Percentiles rank a stretch among this genome's conserved stretches.
Conservation (phyloP, 1,140 invertebrate genomes). For the Aricia agestis region DNA sequence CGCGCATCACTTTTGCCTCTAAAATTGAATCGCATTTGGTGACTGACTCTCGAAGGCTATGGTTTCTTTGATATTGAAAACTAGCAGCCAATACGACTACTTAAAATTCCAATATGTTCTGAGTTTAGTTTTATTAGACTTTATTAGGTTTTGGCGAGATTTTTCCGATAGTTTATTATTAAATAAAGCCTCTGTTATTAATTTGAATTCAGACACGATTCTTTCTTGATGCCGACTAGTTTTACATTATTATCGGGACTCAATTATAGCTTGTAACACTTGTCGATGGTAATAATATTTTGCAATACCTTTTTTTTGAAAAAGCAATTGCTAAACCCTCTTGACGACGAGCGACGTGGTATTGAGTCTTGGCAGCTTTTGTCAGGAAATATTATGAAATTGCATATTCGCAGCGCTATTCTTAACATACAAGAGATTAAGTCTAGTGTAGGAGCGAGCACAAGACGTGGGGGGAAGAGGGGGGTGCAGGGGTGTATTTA, state of each 20-base stretch:
- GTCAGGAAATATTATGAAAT: not conserved
- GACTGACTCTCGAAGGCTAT: conserved; percentile 47
- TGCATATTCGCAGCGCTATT: conserved; percentile 29
- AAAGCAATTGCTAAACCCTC: not conserved
- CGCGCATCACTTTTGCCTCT: conserved; percentile 55
- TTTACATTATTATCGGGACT: not conserved
- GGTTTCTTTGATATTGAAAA: conserved; percentile 51
- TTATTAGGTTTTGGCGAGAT: conserved; percentile 15
- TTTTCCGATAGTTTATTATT: conserved; percentile 1
- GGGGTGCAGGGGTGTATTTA: conserved; percentile 62
- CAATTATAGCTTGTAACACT: too few species aligned
- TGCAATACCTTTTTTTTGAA: too few species aligned
- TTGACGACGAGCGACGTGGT: not conserved
- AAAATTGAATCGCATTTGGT: conserved; percentile 71
- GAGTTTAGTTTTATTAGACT: conserved; percentile 26
- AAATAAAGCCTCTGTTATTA: not conserved
- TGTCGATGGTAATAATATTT: not conserved
- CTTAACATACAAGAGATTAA: conserved; percentile 70
- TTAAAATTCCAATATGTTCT: conserved; percentile 32
- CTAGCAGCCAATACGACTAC: conserved; percentile 38
- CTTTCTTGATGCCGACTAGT: not conserved
- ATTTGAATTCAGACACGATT: not conserved
- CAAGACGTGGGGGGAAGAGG: conserved; percentile 38
- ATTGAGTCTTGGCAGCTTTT: not conserved
- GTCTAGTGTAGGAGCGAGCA: conserved; percentile 40